Evolutionary conservation across 2,888 invertebrate genomes (phyloP).

Genomic region (Drosophila stalkeri): DNA sequence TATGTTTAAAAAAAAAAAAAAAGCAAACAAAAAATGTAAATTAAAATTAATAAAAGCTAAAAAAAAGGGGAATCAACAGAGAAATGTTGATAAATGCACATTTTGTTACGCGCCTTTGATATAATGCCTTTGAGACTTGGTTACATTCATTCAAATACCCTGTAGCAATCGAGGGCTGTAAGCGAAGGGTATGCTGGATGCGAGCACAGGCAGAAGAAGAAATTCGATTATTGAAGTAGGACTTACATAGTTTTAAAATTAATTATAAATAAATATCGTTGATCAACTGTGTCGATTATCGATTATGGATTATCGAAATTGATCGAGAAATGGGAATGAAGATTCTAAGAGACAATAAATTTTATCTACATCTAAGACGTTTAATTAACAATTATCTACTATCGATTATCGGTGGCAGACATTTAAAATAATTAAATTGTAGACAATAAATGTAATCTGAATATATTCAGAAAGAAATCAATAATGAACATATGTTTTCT

Average conservation of each 20-base stretch:
- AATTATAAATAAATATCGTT: too few species aligned
- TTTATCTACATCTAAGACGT: background rate
- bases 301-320: background rate
- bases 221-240: background rate
- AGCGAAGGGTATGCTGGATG: background rate
- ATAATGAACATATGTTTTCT: background rate
- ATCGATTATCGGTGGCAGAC: background rate
- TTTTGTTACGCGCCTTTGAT: conserved; percentile 10
- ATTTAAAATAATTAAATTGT: too few species aligned
- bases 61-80: background rate
- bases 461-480: too few species aligned
- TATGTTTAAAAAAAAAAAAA: too few species aligned
- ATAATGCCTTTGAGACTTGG: conserved; percentile 10
- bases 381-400: background rate
- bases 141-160: conserved; percentile 1
- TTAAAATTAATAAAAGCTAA: conserved; percentile 33
- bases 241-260: too few species aligned
- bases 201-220: accelerated
- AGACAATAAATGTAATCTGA: too few species aligned
- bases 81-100: conserved; percentile 13
- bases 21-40: conserved; percentile 3
- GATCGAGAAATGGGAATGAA: background rate
- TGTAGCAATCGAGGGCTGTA: background rate
- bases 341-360: background rate
- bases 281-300: background rate